A percentile compares a stretch with the other conserved stretches of the same genome.
These are phyloP conservation scores for Poeciliopsis gracilis DNA, from an alignment of 2,797 vertebrate species.

Conservation along the genomic window DNA sequence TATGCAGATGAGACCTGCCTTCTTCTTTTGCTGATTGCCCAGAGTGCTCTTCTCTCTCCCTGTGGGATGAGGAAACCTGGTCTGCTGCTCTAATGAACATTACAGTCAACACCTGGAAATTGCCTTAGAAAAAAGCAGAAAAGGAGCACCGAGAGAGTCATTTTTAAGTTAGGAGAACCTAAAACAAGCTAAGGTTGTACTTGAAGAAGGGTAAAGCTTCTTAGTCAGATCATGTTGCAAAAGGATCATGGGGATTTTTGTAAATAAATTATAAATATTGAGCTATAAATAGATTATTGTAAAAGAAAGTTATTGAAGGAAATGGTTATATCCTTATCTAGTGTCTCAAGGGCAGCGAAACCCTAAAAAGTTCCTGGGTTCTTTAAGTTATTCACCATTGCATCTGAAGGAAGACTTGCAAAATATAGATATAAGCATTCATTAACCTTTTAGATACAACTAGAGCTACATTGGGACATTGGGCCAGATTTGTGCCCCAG, in stretches of 20 bases:
- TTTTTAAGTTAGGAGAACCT: constrained; percentile 8
- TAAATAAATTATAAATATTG: background rate
- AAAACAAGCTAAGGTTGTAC: background rate
- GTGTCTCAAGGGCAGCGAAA: background rate
- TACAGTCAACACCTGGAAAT: constrained; percentile 9
- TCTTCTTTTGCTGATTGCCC: constrained; percentile 6
- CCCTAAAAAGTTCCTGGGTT: background rate
- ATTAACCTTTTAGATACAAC: background rate
- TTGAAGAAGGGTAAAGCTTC: background rate
- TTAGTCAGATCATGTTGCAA: background rate
- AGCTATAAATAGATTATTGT: background rate
- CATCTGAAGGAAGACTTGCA: background rate
- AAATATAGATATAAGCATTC: background rate
- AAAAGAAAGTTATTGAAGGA: background rate
- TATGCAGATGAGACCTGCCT: constrained; percentile 3
- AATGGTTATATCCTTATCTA: background rate
- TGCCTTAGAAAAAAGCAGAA: background rate
- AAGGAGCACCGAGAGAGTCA: background rate
- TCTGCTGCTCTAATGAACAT: background rate
- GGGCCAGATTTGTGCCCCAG: background rate
- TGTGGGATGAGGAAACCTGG: background rate
- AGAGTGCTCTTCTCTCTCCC: background rate
- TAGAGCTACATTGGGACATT: background rate
- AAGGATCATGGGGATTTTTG: background rate
- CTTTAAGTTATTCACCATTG: background rate